Evolutionary conservation across 2,113 vertebrate species (phyloP), one percentile per base, ranked within the genome.

Genomic region (Amblyornis subalaris): DNA sequence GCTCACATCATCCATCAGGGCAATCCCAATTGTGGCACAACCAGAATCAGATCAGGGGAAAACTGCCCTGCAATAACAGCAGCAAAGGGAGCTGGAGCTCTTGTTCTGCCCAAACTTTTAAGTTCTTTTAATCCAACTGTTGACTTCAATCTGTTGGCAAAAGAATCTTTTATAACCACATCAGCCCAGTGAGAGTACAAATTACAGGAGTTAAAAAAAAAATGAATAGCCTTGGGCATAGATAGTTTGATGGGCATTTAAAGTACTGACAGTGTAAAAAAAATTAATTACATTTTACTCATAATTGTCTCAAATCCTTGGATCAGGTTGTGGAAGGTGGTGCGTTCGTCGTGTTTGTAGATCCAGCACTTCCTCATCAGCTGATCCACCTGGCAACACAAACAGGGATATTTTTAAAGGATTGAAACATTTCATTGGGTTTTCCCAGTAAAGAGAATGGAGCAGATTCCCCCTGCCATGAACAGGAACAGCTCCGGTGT

Each of bases 351-450:
- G 0, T 99, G 99, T 25, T 95, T 95, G n/a, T 98, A 97, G 83
- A 99, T 99, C 99, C 99, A 99, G 94, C 99, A 99, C 82, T 93
- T 98, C 91, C 96, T 97, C 99, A 99, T 99, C 96, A 99, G 98
- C 24, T 98, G 97, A 79, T 99, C 99, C 91, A 99, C 98, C 99
- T 99, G 76, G n/a, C 10, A 51, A 4, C 17, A 64, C 26, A 2
- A 20, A 9, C 18, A 40, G n/a, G 58, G 42, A 19, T 0, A 0
- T 11, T 16, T 8, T 31, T 12, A 12, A 55, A 33, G 77, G 42
- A 5, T 2, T 6, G 9, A 15, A n/a, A 23, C 31, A 19, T 33
- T 18, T 5, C 8, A 0, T 7, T 23, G n/a, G 7, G 12, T 26
- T 45, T 50, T 9, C 20, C 28, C 36, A 64, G 51, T 15, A 7